Evolutionary conservation across 2,888 invertebrate species (phyloP).

Genomic region (Lissocephala sabroskyi): DNA sequence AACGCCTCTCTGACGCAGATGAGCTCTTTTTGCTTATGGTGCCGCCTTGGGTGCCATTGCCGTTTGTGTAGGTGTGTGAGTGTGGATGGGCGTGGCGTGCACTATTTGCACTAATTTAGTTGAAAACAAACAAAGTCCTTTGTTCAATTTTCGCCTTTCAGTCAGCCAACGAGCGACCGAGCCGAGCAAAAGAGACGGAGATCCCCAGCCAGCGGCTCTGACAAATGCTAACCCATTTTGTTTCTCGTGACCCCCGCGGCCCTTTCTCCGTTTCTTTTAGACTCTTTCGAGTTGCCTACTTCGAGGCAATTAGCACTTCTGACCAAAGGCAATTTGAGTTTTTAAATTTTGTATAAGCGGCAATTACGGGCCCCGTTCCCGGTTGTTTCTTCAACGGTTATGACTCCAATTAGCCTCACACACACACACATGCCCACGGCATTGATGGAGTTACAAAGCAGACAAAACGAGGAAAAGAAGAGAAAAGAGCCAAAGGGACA

Average conservation of each 20-base stretch:
- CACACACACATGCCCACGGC: constrained; percentile 15
- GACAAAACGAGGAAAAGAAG: neutral
- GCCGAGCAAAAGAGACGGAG: constrained; percentile 5
- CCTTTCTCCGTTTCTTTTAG: neutral
- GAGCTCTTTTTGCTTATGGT: constrained; percentile 22
- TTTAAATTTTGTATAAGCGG: constrained; percentile 44
- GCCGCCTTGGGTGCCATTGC: constrained; percentile 5
- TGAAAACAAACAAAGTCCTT: constrained; percentile 63
- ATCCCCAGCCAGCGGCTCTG: constrained; percentile 44
- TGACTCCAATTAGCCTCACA: constrained; percentile 1
- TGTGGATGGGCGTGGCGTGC: constrained; percentile 27
- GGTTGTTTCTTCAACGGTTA: constrained; percentile 1
- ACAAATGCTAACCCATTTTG: constrained; percentile 49
- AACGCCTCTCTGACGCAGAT: neutral
- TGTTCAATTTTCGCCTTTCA: constrained; percentile 62
- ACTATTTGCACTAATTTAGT: constrained; percentile 67
- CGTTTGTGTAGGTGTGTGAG: constrained; percentile 6
- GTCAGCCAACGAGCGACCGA: constrained; percentile 21
- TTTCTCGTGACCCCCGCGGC: constrained; percentile 18
- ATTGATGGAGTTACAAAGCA: no score
- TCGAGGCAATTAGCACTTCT: constrained; percentile 47
- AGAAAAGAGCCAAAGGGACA: neutral
- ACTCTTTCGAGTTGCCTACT: constrained; percentile 13
- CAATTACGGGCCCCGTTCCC: constrained; percentile 34
- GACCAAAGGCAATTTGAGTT: constrained; percentile 42